phyloP scores from a whole-genome alignment of 2,888 invertebrate genomes.

The Tortricodes alternella region DNA sequence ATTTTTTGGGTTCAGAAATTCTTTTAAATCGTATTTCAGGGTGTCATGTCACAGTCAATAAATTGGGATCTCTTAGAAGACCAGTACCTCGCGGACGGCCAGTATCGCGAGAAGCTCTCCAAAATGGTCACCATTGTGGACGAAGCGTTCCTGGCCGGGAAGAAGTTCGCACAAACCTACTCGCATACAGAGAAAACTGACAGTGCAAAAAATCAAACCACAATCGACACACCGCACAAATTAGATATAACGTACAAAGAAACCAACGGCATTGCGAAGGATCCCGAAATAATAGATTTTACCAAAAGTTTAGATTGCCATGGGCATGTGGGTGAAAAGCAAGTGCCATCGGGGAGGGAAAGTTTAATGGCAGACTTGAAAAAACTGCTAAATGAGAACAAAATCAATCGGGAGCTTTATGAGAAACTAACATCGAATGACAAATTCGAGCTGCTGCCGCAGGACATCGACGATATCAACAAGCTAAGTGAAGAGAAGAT shows the following conservation, averaged over 20 bases:
- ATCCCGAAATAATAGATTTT: conserved; percentile 41
- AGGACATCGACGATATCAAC: conserved; percentile 78
- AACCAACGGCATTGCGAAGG: conserved; percentile 26
- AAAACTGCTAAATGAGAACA: conserved; percentile 59
- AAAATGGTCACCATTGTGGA: conserved; percentile 93
- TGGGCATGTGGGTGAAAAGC: conserved; percentile 45
- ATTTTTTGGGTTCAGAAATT: no score
- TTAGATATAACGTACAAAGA: conserved; percentile 63
- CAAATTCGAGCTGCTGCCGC: conserved; percentile 67
- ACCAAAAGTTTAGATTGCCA: conserved; percentile 49
- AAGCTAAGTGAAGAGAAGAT: conserved; percentile 60
- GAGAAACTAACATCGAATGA: conserved; percentile 70
- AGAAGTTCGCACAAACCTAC: conserved; percentile 87
- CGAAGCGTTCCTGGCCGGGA: conserved; percentile 87
- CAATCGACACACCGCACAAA: conserved; percentile 41
- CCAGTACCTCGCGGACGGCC: conserved; percentile 92
- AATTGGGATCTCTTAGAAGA: conserved; percentile 95
- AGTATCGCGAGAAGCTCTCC: conserved; percentile 91
- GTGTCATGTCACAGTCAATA: conserved; percentile 97
- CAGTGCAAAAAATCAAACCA: conserved; percentile 36
- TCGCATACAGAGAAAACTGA: conserved; percentile 49
- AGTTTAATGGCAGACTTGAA: conserved; percentile 57
- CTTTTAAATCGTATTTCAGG: conserved; percentile 81
- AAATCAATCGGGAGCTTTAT: conserved; percentile 66
- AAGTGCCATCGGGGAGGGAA: conserved; percentile 41